Percentiles rank a stretch among this genome's conserved stretches.
Conservation (phyloP, 1,140 invertebrate species). For the Drosophila santomea region DNA sequence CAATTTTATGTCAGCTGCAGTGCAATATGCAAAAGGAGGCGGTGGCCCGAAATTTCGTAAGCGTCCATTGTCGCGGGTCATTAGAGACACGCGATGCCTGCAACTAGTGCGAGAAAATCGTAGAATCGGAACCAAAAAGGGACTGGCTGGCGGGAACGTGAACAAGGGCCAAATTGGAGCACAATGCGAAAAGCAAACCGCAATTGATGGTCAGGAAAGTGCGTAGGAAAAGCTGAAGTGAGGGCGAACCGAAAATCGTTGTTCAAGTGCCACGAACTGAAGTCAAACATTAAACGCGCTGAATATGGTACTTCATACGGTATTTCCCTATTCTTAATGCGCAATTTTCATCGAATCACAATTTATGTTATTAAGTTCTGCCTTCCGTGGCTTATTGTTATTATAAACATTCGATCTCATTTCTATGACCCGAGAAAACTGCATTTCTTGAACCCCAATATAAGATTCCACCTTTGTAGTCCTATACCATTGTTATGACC, state of each 20-base stretch:
- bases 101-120: conserved; percentile 49
- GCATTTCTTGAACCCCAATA: neutral
- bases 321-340: neutral
- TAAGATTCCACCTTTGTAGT: conserved; percentile 1
- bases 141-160: neutral
- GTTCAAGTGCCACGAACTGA: neutral
- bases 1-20: conserved; percentile 61
- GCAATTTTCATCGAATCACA: neutral
- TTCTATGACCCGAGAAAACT: neutral
- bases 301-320: neutral
- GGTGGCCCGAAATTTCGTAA: conserved; percentile 53
- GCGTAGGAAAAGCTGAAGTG: conserved; percentile 15
- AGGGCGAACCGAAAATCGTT: neutral
- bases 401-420: neutral
- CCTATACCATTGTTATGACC: conserved; percentile 8
- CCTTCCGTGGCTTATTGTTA: neutral
- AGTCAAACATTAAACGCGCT: neutral
- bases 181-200: conserved; percentile 34
- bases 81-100: conserved; percentile 59
- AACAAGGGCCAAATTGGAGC: neutral
- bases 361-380: neutral
- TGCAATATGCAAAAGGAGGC: conserved; percentile 56
- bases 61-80: conserved; percentile 51
- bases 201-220: conserved; percentile 49
- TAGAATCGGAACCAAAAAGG: conserved; percentile 33